Percentiles rank a stretch among this genome's conserved stretches.
phyloP scores from a whole-genome alignment of 2,888 invertebrate species.

The Agrypnus murinus region DNA sequence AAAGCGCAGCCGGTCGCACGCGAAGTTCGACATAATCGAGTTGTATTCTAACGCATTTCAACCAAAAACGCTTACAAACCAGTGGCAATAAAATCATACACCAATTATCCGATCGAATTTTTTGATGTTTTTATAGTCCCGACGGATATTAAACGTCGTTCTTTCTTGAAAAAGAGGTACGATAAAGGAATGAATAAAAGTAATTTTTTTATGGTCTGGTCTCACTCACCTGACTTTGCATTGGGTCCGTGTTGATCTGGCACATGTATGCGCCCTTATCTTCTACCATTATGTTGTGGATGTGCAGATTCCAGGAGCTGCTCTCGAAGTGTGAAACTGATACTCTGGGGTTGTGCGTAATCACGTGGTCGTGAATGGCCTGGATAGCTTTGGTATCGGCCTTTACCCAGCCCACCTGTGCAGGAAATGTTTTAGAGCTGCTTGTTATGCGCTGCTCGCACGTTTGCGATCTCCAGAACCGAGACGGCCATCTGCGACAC shows the following conservation, averaged over 20 bases:
- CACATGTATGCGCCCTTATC: slow-evolving; percentile 95
- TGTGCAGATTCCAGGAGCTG: slow-evolving; percentile 92
- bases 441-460: slow-evolving; percentile 61
- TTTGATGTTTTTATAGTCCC: not conserved
- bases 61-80: slow-evolving; percentile 22
- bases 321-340: slow-evolving; percentile 90
- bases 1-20: slow-evolving; percentile 39
- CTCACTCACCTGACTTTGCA: slow-evolving; percentile 89
- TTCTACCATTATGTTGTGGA: slow-evolving; percentile 89
- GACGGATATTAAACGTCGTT: not conserved
- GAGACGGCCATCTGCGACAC: slow-evolving; percentile 60
- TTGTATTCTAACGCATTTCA: slow-evolving; percentile 32
- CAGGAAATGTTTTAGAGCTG: slow-evolving; percentile 60
- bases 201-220: not conserved
- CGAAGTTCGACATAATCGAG: slow-evolving; percentile 31
- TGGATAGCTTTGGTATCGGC: slow-evolving; percentile 95
- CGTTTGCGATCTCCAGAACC: slow-evolving; percentile 37
- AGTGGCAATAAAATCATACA: slow-evolving; percentile 27
- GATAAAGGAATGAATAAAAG: not conserved
- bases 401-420: slow-evolving; percentile 94
- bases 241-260: slow-evolving; percentile 95
- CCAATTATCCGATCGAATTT: slow-evolving; percentile 20
- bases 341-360: slow-evolving; percentile 92
- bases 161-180: not conserved
- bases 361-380: slow-evolving; percentile 93